Conservation (phyloP, 1,140 invertebrate species). For the Leptinotarsa texana region DNA sequence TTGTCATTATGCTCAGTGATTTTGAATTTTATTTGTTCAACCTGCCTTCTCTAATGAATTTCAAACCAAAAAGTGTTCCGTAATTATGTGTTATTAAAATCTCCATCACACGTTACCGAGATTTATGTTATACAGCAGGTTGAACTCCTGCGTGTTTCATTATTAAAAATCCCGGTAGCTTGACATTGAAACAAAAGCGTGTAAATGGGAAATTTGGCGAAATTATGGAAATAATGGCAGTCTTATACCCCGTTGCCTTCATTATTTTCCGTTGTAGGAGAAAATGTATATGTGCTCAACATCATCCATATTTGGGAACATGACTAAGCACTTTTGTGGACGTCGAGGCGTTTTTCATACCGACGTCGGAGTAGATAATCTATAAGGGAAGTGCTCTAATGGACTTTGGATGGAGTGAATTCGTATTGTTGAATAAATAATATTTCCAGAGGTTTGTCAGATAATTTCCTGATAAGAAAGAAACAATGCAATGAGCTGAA, state of each 20-base stretch:
- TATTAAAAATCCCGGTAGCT: background rate
- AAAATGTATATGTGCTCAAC: background rate
- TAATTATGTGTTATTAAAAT: background rate
- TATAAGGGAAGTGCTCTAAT: too few relatives aligned
- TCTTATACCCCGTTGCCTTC: conserved; percentile 2
- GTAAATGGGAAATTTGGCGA: background rate
- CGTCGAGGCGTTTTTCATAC: too few relatives aligned
- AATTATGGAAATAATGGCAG: conserved; percentile 3
- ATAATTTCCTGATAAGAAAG: too few relatives aligned
- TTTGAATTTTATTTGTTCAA: too few relatives aligned
- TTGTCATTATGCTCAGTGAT: too few relatives aligned
- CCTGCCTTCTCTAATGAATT: too few relatives aligned
- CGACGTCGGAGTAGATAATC: too few relatives aligned
- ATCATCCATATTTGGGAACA: background rate
- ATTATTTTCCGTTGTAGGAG: background rate
- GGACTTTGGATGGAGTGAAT: too few relatives aligned
- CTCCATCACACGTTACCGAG: background rate
- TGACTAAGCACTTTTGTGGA: background rate
- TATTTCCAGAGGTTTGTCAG: too few relatives aligned
- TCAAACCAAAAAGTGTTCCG: too few relatives aligned
- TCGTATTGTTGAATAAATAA: too few relatives aligned
- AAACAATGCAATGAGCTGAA: too few relatives aligned
- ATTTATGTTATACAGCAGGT: background rate
- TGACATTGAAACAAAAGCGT: background rate
- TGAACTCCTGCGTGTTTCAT: background rate